Evolutionary conservation across 1,140 invertebrate genomes (phyloP), one percentile per base, ranked within the genome.

Genomic region (Drosophila funebris): DNA sequence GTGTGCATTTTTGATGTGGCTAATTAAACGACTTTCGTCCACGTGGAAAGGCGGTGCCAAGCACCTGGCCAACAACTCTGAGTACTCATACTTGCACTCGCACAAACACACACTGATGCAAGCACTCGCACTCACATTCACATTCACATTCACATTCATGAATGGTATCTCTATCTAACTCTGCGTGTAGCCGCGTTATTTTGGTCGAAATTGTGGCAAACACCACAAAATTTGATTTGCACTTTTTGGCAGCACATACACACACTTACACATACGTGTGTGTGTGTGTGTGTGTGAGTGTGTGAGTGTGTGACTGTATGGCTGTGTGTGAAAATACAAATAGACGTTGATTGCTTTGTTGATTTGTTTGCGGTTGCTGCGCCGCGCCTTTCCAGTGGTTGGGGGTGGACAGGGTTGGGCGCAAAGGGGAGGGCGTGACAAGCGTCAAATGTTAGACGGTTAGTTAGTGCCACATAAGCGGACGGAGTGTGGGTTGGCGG

Each of bases 291-390:
- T 29, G 22, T 29, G 22, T 11, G 36, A 16, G 13, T 37, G 20
- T 24, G 14, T 16, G 24, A 29, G 37, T 33, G 39, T 37, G 37
- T 33, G 57, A 41, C 13, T 53, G 27, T 18, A 31, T 13, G 24
- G 44, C 43, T 60, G 22, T 43, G 39, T 56, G 33, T 77, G 64
- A 85, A 82, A 87, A 89, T 84, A 88, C 83, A 88, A 88, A 88
- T 89, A 88, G 79, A 83, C 78, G 84, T 89, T 88, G 83, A 88
- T 88, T 88, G 83, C 83, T 88, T 83, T 88, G 83, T 89, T 88
- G 83, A 88, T 89, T 79, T 88, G 79, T 88, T 88, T 88, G 83
- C 83, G 83, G 83, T 89, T 89, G 74, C 66, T 72, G 71, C 52
- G 73, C 58, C 36, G 72, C 78, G 73, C 57, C 67, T 44, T 24